A percentile compares a stretch with the other conserved stretches of the same genome.
Conservation (phyloP, 1,140 invertebrate species). For the Psix sp. region DNA sequence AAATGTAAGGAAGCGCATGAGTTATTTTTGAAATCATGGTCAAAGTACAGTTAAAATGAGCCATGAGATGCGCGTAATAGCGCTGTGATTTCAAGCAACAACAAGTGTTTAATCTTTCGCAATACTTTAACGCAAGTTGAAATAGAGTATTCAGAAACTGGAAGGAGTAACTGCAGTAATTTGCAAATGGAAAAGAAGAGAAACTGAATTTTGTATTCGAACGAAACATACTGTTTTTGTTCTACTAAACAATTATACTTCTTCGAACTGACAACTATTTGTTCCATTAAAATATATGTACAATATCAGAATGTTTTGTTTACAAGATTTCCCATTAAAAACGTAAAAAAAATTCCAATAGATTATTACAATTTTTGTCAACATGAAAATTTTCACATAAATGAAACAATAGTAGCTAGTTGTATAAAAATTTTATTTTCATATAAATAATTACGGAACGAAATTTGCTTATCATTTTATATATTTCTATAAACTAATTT, state of each 20-base stretch:
- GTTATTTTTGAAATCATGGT: constrained; percentile 16
- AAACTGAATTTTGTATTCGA: constrained; percentile 67
- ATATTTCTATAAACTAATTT: too few relatives aligned
- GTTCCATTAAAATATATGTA: too few relatives aligned
- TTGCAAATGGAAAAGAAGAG: constrained; percentile 62
- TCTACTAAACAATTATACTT: constrained; percentile 23
- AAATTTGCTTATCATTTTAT: too few relatives aligned
- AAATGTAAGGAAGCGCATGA: not conserved
- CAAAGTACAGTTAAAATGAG: constrained; percentile 8
- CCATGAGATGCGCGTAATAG: constrained; percentile 24
- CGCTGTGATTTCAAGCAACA: constrained; percentile 28
- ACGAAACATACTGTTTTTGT: constrained; percentile 64
- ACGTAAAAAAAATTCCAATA: too few relatives aligned
- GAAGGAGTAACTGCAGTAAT: constrained; percentile 12
- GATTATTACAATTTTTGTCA: too few relatives aligned
- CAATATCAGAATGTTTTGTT: too few relatives aligned
- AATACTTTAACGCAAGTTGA: constrained; percentile 20
- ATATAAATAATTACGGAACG: too few relatives aligned
- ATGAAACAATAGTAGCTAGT: too few relatives aligned
- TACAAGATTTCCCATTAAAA: too few relatives aligned
- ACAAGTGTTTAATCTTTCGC: constrained; percentile 61
- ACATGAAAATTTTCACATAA: too few relatives aligned
- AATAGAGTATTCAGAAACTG: constrained; percentile 29
- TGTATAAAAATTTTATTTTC: too few relatives aligned
- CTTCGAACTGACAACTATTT: too few relatives aligned